A percentile compares a stretch with the other conserved stretches of the same genome.
Evolutionary conservation across 2,888 invertebrate species (phyloP).

Genomic region (Oasisia sp.): DNA sequence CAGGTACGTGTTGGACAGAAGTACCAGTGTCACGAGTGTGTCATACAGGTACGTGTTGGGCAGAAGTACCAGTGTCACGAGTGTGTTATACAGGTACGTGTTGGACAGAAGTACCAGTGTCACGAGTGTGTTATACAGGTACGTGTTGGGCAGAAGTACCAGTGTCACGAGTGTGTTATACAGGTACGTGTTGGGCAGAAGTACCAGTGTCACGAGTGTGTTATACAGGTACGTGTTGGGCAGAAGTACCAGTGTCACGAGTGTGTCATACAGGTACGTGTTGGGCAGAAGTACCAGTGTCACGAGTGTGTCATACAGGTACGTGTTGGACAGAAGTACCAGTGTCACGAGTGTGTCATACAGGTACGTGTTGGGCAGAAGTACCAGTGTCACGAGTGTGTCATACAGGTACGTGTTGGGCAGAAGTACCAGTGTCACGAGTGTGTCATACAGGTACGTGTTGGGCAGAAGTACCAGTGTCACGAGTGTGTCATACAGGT

Average conservation of each 20-base stretch:
- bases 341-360: constrained; percentile 55
- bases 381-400: constrained; percentile 53
- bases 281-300: constrained; percentile 56
- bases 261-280: constrained; percentile 55
- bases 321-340: constrained; percentile 53
- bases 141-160: constrained; percentile 53
- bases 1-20: constrained; percentile 58
- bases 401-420: constrained; percentile 57
- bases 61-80: constrained; percentile 56
- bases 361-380: constrained; percentile 58
- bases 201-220: constrained; percentile 53
- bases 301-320: constrained; percentile 58
- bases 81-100: constrained; percentile 55
- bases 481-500: constrained; percentile 58
- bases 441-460: constrained; percentile 55
- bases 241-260: constrained; percentile 56
- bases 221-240: constrained; percentile 57
- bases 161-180: constrained; percentile 55
- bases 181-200: constrained; percentile 58
- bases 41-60: constrained; percentile 57
- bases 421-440: constrained; percentile 56
- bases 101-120: constrained; percentile 56
- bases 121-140: constrained; percentile 58
- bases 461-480: constrained; percentile 56
- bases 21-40: constrained; percentile 53